Evolutionary conservation across 37 sponge, comb jelly and placozoan genomes (phyloP), one percentile per base, ranked within the genome.

Genomic region (Geodia barretti): DNA sequence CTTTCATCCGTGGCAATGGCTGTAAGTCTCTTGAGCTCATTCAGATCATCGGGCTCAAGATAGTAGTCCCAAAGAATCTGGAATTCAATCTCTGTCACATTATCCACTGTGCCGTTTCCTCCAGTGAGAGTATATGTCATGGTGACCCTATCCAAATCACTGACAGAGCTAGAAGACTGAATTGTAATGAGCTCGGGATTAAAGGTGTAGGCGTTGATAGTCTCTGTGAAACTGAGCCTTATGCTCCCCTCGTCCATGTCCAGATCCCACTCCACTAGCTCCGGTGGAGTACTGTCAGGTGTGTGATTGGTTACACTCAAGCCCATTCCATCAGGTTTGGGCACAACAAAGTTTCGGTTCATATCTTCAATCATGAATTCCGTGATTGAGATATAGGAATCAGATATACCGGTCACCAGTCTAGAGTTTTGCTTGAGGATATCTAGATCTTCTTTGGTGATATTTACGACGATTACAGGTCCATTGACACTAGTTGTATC

Each of bases 151-250:
- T 80, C 58, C 8, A 26, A 31, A 28, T 58, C 41, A 40, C 8
- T 60, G 4, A 64, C 68, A 39, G 20, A 36, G 0, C 39, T 3
- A 4, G 41, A 23, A 31, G 64, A 33, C 65, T 91, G 95, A 28
- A 96, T 65, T 25, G 81, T 80, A 32, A 96, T 90, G 14, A 31
- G 40, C 1, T 47, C 21, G 1, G 94, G 92, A 33, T 80, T 82
- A 75, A 96, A 93, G 41, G 89, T 76, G 42, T 91, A 88, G 0
- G 92, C 79, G 71, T 95, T 95, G 24, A 95, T 83, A n/a, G 92
- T 95, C 60, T 95, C 95, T 25, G 92, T 84, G 81, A 96, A 96
- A 23, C 76, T 95, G 66, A 96, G 63, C 0, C 62, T 85, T 29
- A 96, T 81, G 36, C 31, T 82, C 1, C 97, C 97, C 31, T 31